phyloP scores from a whole-genome alignment of 2,888 invertebrate species.

The Pterostichus niger region DNA sequence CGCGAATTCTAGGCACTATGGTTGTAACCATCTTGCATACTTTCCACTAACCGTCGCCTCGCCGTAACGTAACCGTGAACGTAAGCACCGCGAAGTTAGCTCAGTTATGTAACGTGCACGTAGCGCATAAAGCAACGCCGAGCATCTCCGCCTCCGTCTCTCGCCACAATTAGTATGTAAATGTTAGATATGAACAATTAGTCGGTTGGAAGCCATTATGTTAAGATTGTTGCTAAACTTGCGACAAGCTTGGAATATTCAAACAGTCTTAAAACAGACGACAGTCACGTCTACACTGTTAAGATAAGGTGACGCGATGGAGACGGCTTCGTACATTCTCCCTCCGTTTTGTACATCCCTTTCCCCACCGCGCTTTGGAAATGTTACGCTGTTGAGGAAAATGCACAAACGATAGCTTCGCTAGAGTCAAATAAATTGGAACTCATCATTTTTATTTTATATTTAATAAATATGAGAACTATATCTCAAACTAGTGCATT shows the following conservation, averaged over 20 bases:
- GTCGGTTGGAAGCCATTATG: constrained; percentile 74
- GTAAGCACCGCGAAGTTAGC: background rate
- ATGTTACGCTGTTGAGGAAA: constrained; percentile 17
- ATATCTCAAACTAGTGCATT: no score
- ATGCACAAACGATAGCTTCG: background rate
- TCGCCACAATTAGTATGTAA: constrained; percentile 75
- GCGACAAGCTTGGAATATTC: constrained; percentile 78
- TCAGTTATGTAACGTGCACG: constrained; percentile 3
- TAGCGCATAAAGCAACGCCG: constrained; percentile 53
- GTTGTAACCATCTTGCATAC: constrained; percentile 11
- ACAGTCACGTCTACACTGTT: constrained; percentile 76
- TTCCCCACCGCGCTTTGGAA: no score
- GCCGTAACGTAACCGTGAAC: background rate
- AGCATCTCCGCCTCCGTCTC: constrained; percentile 39
- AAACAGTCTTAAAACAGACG: constrained; percentile 77
- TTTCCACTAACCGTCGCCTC: background rate
- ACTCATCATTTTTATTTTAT: no score
- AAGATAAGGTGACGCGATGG: constrained; percentile 72
- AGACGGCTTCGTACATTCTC: constrained; percentile 34
- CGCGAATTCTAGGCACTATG: background rate
- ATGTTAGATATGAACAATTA: constrained; percentile 77
- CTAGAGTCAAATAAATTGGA: no score
- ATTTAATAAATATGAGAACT: no score
- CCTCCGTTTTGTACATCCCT: no score
- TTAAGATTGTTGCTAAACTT: constrained; percentile 74